Evolutionary conservation across 2,888 invertebrate genomes (phyloP).

Genomic region (Cerceris ruficornis): DNA sequence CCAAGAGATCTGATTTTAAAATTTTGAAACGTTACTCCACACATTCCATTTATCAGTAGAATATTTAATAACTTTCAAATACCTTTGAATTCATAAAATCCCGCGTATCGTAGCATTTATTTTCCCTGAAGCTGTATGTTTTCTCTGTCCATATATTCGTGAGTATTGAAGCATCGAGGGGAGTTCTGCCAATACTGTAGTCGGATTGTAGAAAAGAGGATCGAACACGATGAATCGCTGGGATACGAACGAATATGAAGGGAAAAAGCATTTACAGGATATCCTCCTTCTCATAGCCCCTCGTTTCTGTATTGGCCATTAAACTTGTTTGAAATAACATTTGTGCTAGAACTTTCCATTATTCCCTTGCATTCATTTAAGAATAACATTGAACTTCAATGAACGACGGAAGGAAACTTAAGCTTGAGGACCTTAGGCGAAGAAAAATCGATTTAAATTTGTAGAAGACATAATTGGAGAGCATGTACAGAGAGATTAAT

Average conservation of each 20-base stretch:
- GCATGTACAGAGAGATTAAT: too few relatives aligned
- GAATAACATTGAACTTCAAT: neutral
- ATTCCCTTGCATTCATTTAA: too few relatives aligned
- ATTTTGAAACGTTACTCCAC: too few relatives aligned
- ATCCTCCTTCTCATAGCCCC: neutral
- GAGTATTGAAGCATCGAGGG: slow-evolving; percentile 12
- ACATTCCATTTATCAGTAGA: neutral
- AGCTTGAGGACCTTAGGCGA: too few relatives aligned
- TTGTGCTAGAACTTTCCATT: neutral
- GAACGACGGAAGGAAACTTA: too few relatives aligned
- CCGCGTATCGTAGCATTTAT: slow-evolving; percentile 1
- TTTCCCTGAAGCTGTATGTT: slow-evolving; percentile 13
- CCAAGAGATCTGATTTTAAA: too few relatives aligned
- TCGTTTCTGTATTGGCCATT: neutral
- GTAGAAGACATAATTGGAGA: too few relatives aligned
- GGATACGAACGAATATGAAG: neutral
- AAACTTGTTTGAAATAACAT: neutral
- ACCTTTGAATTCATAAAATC: neutral
- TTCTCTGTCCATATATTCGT: slow-evolving; percentile 11
- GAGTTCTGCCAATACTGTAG: slow-evolving; percentile 1
- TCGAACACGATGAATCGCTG: slow-evolving; percentile 21
- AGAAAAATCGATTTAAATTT: too few relatives aligned
- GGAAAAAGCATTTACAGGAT: slow-evolving; percentile 3
- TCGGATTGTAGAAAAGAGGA: slow-evolving; percentile 19
- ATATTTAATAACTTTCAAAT: neutral